Evolutionary conservation across 2,113 vertebrate species (phyloP).

Genomic region (Galbula dea): DNA sequence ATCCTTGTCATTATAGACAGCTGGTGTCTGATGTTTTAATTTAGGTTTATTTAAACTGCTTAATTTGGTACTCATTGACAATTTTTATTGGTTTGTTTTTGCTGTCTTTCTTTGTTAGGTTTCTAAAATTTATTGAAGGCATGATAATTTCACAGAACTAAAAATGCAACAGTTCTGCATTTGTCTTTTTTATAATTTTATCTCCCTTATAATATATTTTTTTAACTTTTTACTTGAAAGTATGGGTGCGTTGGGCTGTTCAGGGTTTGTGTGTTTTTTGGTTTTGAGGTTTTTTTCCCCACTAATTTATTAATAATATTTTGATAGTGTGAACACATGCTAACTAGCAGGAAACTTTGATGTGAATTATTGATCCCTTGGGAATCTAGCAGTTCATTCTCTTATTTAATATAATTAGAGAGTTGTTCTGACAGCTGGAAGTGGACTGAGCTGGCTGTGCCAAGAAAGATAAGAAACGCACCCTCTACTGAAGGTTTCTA

Average conservation of each 20-base stretch:
- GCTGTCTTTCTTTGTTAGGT: background rate
- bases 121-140: background rate
- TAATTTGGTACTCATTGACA: background rate
- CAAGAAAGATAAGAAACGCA: background rate
- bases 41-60: background rate
- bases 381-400: background rate
- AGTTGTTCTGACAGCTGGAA: background rate
- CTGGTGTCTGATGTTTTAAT: background rate
- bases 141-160: background rate
- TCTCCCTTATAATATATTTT: background rate
- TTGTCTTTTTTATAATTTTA: background rate
- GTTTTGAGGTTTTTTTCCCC: accelerated
- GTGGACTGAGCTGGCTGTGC: background rate
- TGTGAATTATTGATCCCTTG: background rate
- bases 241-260: too few relatives aligned
- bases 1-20: background rate
- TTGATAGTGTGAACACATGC: background rate
- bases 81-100: too few relatives aligned
- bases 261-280: background rate
- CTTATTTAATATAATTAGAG: background rate
- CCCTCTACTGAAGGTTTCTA: background rate
- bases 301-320: background rate
- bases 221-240: too few relatives aligned
- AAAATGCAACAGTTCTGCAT: background rate
- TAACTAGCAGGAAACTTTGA: background rate